phyloP scores from a whole-genome alignment of 1,140 invertebrate genomes.

The Heliothis virescens region DNA sequence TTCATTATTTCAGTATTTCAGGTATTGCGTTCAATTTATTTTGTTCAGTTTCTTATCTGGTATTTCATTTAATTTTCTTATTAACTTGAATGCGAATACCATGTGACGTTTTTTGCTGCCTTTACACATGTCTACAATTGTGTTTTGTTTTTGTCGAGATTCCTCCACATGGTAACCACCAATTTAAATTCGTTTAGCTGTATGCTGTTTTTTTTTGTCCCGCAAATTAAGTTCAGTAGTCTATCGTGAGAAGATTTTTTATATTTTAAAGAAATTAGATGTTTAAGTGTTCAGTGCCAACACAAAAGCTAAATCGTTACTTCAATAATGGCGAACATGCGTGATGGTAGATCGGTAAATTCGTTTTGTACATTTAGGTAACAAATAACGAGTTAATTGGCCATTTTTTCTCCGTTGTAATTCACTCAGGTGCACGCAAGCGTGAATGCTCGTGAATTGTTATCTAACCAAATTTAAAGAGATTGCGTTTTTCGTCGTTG shows the following conservation, averaged over 20 bases:
- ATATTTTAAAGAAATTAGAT: background rate
- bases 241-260: background rate
- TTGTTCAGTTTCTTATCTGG: background rate
- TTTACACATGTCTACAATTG: background rate
- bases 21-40: background rate
- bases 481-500: background rate
- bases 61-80: background rate
- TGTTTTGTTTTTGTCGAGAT: background rate
- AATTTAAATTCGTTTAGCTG: conserved; percentile 8
- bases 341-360: background rate
- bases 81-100: background rate
- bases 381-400: background rate
- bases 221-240: background rate
- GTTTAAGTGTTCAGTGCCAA: background rate
- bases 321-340: background rate
- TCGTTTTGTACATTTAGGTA: background rate
- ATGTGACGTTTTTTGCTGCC: background rate
- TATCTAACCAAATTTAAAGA: background rate
- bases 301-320: background rate
- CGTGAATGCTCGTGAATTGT: conserved; percentile 18
- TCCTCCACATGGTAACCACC: background rate
- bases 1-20: too few relatives aligned
- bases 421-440: conserved; percentile 7
- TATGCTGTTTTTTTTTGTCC: background rate
- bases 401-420: background rate